These are phyloP conservation scores for Lasioglossum lativentre DNA, from an alignment of 2,888 invertebrate species.

Conservation along the genomic window DNA sequence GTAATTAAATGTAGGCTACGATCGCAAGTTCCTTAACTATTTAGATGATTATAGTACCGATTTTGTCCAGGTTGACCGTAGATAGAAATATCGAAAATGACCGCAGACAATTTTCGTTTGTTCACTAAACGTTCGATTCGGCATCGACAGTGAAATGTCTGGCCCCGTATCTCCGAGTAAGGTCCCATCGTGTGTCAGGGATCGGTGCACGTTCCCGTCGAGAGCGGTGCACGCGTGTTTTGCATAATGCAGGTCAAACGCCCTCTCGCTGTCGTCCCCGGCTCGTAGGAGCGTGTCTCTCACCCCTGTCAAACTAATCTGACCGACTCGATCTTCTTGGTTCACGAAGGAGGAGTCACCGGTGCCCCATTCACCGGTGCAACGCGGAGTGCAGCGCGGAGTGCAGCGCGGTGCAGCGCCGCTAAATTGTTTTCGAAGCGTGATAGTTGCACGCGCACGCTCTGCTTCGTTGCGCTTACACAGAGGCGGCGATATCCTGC, in stretches of 20 bases:
- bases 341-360: conserved; percentile 14
- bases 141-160: neutral
- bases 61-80: no score
- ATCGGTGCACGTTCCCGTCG: neutral
- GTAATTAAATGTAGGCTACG: no score
- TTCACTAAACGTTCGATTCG: neutral
- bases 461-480: neutral
- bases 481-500: conserved; percentile 26
- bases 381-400: neutral
- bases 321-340: conserved; percentile 16
- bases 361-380: conserved; percentile 40
- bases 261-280: neutral
- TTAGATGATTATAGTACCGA: no score
- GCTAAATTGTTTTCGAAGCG: conserved; percentile 51
- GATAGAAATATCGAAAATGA: neutral
- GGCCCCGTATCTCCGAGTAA: neutral
- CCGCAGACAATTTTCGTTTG: neutral
- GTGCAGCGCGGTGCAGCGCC: neutral
- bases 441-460: conserved; percentile 13
- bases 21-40: no score
- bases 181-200: neutral
- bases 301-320: conserved; percentile 31
- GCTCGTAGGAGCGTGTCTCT: neutral
- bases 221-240: conserved; percentile 6
- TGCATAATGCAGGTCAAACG: conserved; percentile 15